Conservation (phyloP, 2,113 vertebrate species). For the Fregata magnificens region DNA sequence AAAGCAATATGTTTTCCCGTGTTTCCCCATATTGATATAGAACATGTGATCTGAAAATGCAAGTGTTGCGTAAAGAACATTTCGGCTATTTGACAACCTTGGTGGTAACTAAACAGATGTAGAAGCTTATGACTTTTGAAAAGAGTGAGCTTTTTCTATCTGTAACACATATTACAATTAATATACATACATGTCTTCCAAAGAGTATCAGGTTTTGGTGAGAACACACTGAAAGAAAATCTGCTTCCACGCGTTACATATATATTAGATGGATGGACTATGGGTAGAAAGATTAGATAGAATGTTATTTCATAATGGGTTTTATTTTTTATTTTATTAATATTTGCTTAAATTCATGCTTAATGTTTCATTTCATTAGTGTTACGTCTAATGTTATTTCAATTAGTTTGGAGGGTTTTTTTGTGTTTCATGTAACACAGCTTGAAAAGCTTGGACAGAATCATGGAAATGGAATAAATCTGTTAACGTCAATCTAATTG, state of each 20-base stretch:
- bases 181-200: neutral
- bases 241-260: neutral
- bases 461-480: conserved; percentile 42
- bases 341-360: neutral
- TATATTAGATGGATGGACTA: neutral
- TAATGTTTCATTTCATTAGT: conserved; percentile 5
- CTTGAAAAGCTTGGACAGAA: conserved; percentile 8
- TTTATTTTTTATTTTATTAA: neutral
- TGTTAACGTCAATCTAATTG: conserved; percentile 27
- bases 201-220: neutral
- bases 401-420: neutral
- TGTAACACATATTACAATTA: neutral
- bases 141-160: neutral
- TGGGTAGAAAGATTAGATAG: neutral
- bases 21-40: neutral
- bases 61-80: neutral
- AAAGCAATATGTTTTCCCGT: neutral
- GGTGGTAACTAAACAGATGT: neutral
- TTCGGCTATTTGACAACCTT: neutral
- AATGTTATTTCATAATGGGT: neutral
- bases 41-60: neutral
- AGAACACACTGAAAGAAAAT: neutral
- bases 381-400: conserved; percentile 2
- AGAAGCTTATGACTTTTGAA: neutral
- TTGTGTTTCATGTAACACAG: neutral